phyloP scores from a whole-genome alignment of 2,797 vertebrate genomes.

The Psittacula echo region DNA sequence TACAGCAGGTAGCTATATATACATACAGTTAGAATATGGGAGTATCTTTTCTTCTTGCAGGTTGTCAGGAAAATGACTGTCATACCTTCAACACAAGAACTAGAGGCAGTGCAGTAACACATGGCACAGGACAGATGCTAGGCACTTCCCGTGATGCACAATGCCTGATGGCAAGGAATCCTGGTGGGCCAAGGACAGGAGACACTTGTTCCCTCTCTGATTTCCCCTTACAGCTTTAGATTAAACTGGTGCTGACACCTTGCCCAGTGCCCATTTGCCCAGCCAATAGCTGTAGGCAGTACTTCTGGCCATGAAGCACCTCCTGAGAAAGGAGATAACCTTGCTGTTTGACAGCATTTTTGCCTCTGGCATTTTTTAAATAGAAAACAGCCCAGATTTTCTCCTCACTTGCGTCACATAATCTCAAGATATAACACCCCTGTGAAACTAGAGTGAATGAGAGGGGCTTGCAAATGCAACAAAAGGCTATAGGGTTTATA shows the following conservation, averaged over 20 bases:
- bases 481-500: not conserved
- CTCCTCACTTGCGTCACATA: not conserved
- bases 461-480: not conserved
- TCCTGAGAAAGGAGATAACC: not conserved
- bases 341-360: not conserved
- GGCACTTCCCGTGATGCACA: not conserved
- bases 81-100: not conserved
- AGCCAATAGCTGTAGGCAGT: not conserved
- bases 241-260: constrained; percentile 22
- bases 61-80: constrained; percentile 9
- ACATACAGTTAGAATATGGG: not conserved
- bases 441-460: not conserved
- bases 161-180: constrained; percentile 38
- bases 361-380: not conserved
- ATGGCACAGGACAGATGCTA: constrained; percentile 49
- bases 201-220: not conserved
- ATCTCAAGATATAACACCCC: not conserved
- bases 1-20: constrained; percentile 42
- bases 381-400: not conserved
- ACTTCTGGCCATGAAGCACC: not conserved
- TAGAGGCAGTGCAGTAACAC: not conserved
- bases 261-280: not conserved
- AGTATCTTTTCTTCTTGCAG: not conserved
- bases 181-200: constrained; percentile 53
- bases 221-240: constrained; percentile 1